Conservation (phyloP, 1,140 invertebrate genomes). For the Drosophila pseudoobscura region DNA sequence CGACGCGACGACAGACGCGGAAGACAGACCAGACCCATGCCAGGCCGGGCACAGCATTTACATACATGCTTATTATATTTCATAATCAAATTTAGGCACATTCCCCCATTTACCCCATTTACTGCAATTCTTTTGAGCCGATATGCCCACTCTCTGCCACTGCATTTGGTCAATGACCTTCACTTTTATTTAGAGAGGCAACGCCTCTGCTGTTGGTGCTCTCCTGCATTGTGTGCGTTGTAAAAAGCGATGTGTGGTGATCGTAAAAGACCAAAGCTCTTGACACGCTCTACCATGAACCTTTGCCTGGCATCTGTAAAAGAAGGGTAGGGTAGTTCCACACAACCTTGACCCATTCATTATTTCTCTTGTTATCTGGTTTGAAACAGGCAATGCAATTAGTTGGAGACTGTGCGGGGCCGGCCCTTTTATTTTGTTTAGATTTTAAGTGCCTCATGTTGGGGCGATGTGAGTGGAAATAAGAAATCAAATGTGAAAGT, state of each 20-base stretch:
- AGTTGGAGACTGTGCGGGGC: conserved; percentile 16
- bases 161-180: conserved; percentile 57
- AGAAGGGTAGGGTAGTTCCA: conserved; percentile 38
- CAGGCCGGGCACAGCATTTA: conserved; percentile 45
- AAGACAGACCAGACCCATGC: conserved; percentile 42
- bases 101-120: conserved; percentile 31
- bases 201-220: conserved; percentile 8
- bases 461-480: conserved; percentile 10
- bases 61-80: conserved; percentile 75
- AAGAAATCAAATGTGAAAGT: conserved; percentile 32
- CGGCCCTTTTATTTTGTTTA: conserved; percentile 19
- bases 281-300: background rate
- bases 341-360: conserved; percentile 49
- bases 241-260: too few relatives aligned
- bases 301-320: conserved; percentile 40
- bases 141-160: background rate
- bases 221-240: background rate
- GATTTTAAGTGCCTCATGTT: conserved; percentile 29
- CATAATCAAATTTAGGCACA: conserved; percentile 60
- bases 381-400: conserved; percentile 13
- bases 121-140: conserved; percentile 38
- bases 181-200: conserved; percentile 29
- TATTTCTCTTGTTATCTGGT: conserved; percentile 33
- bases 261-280: conserved; percentile 17
- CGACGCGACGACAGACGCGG: conserved; percentile 57